A percentile compares a stretch with the other conserved stretches of the same genome.
Evolutionary conservation across 2,797 vertebrate genomes (phyloP).

Genomic region (Vultur gryphus): DNA sequence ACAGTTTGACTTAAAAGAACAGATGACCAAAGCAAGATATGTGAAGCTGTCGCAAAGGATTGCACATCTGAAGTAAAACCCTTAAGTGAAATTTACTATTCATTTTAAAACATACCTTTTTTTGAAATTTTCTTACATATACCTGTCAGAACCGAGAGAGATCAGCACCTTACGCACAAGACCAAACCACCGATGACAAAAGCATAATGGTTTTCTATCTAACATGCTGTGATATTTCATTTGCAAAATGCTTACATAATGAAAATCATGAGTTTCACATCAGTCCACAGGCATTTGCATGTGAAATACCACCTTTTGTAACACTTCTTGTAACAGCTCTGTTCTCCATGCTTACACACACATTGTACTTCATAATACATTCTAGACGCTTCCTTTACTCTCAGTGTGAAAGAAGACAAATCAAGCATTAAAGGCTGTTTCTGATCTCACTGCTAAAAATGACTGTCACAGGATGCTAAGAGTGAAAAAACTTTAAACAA

Average conservation of each 20-base stretch:
- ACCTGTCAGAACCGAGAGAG: neutral
- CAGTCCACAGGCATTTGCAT: neutral
- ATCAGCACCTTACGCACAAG: neutral
- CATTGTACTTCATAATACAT: neutral
- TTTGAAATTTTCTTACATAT: neutral
- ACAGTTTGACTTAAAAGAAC: neutral
- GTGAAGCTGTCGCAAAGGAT: neutral
- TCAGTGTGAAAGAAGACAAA: neutral
- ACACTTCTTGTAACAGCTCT: neutral
- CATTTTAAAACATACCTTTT: neutral
- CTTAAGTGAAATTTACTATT: neutral
- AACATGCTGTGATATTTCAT: neutral
- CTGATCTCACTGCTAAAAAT: slow-evolving; percentile 10
- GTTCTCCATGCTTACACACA: neutral
- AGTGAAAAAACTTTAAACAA: neutral
- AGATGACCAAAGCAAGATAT: neutral
- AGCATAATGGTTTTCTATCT: neutral
- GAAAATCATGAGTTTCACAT: neutral
- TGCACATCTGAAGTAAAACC: neutral
- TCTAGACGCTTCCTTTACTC: neutral
- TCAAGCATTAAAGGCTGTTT: neutral
- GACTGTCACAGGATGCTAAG: neutral
- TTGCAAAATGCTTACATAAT: neutral
- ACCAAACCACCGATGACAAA: neutral
- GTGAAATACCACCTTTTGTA: neutral